These are phyloP conservation scores for Sakesphorus luctuosus DNA, from an alignment of 2,113 vertebrate species.

Conservation along the genomic window DNA sequence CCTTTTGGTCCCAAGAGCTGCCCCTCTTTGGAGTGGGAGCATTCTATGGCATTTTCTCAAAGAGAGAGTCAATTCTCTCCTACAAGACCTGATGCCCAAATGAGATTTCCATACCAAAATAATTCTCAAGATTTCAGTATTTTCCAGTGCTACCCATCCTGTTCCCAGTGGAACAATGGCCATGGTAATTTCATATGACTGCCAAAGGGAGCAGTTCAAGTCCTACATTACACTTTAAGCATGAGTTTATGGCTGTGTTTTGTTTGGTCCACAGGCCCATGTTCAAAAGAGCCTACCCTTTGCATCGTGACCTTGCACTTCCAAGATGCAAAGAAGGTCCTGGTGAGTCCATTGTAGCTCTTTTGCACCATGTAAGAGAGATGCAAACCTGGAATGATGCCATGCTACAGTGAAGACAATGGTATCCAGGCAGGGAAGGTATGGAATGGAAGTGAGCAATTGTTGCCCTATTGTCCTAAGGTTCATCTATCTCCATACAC, in stretches of 20 bases:
- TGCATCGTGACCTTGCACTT: not conserved
- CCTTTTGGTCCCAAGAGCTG: not conserved
- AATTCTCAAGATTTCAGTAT: not conserved
- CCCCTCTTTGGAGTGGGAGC: not conserved
- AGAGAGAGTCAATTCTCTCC: not conserved
- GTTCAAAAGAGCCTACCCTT: not conserved
- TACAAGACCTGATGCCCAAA: not conserved
- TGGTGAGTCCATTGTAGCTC: not conserved
- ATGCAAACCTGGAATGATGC: not conserved
- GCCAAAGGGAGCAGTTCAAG: not conserved
- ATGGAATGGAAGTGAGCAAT: not conserved
- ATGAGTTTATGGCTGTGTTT: not conserved
- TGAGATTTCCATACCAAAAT: not conserved
- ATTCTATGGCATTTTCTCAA: not conserved
- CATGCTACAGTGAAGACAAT: not conserved
- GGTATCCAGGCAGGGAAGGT: not conserved
- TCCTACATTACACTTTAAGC: not conserved
- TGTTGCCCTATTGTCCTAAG: not conserved
- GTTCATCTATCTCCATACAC: not conserved
- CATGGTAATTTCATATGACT: not conserved
- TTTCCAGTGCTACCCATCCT: not conserved
- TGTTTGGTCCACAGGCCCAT: not conserved
- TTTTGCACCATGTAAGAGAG: not conserved
- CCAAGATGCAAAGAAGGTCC: not conserved
- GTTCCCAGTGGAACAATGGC: not conserved